Percentiles rank a stretch among this genome's conserved stretches.
Evolutionary conservation across 2,113 vertebrate genomes (phyloP).

Genomic region (Uropsilus gracilis): DNA sequence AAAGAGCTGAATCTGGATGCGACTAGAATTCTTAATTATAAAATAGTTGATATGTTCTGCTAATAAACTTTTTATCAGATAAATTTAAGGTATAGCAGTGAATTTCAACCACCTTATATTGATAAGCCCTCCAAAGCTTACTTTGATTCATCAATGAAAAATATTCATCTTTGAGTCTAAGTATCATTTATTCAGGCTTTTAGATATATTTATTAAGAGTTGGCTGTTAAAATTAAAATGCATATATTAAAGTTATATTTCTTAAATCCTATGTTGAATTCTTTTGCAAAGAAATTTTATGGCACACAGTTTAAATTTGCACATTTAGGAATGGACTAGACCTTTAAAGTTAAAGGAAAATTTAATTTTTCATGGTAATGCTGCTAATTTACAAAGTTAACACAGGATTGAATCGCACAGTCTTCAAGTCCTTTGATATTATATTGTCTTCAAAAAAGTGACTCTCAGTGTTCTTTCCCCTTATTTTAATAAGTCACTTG

Average conservation of each 20-base stretch:
- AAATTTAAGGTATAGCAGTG: neutral
- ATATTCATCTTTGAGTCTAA: neutral
- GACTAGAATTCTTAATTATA: neutral
- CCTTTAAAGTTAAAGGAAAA: conserved; percentile 20
- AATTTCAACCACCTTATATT: neutral
- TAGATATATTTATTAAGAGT: neutral
- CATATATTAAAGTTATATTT: neutral
- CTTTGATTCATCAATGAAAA: neutral
- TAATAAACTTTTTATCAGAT: neutral
- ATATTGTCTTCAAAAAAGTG: neutral
- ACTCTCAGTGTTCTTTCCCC: neutral
- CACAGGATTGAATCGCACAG: neutral
- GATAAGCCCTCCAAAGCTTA: neutral
- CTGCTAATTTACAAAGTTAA: neutral
- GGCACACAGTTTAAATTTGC: neutral
- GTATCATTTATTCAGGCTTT: conserved; percentile 3
- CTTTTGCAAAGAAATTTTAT: conserved; percentile 40
- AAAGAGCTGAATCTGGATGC: neutral
- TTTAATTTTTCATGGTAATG: neutral
- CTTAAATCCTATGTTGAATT: neutral
- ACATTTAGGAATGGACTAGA: neutral
- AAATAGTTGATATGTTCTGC: neutral
- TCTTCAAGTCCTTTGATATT: neutral
- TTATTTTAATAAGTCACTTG: neutral
- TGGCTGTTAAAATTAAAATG: neutral